Evolutionary conservation across 2,797 vertebrate genomes (phyloP).

Genomic region (Pseudomugil gertrudae): DNA sequence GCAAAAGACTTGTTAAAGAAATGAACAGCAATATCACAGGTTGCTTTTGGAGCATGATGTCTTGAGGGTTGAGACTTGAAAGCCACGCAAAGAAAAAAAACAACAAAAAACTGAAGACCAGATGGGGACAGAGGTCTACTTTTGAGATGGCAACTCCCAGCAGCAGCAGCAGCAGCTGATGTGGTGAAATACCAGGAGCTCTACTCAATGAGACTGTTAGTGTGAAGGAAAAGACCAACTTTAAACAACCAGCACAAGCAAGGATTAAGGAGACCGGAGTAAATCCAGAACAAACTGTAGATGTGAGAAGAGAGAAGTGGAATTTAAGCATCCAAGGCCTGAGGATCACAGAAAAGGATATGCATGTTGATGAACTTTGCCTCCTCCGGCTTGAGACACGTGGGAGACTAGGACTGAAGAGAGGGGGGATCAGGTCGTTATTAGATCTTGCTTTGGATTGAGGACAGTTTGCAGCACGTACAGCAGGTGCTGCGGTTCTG

Average conservation of each 20-base stretch:
- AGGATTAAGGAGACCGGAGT: slow-evolving; percentile 60
- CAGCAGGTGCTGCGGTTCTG: slow-evolving; percentile 36
- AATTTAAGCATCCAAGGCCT: slow-evolving; percentile 45
- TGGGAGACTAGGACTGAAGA: slow-evolving; percentile 43
- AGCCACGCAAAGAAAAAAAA: not conserved
- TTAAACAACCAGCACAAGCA: slow-evolving; percentile 37
- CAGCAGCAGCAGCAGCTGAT: slow-evolving; percentile 34
- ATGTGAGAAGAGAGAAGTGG: slow-evolving; percentile 32
- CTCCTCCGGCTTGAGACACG: slow-evolving; percentile 38
- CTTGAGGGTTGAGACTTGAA: slow-evolving; percentile 8
- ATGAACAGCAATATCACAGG: slow-evolving; percentile 35
- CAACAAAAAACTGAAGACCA: slow-evolving; percentile 19
- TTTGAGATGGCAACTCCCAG: slow-evolving; percentile 11
- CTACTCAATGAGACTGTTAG: slow-evolving; percentile 17
- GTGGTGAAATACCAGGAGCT: slow-evolving; percentile 56
- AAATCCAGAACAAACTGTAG: slow-evolving; percentile 58
- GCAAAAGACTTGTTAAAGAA: slow-evolving; percentile 48
- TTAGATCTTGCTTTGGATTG: slow-evolving; percentile 44
- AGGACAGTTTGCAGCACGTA: slow-evolving; percentile 39
- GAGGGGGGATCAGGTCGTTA: slow-evolving; percentile 49
- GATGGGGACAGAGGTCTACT: slow-evolving; percentile 23
- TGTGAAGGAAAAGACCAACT: slow-evolving; percentile 30
- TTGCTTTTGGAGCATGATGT: slow-evolving; percentile 24
- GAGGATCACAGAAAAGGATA: slow-evolving; percentile 56
- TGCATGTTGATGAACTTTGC: slow-evolving; percentile 64